phyloP scores from a whole-genome alignment of 2,113 vertebrate genomes.

The Hirundichthys speculiger region DNA sequence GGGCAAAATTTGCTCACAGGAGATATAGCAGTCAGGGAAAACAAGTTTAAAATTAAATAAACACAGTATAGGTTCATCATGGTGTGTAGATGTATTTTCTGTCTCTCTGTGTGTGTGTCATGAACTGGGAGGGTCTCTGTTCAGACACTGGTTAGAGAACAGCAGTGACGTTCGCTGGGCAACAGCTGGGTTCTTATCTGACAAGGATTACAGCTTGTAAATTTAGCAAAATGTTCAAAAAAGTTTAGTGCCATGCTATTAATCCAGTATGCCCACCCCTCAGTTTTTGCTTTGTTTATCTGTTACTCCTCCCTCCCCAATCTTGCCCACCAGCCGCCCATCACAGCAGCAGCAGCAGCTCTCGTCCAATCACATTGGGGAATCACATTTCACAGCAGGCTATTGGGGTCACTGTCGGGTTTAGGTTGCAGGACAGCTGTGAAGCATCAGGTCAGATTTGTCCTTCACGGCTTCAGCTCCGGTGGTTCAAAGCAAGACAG shows the following conservation, averaged over 20 bases:
- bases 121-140: background rate
- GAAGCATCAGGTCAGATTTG: constrained; percentile 21
- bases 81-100: no score
- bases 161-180: constrained; percentile 11
- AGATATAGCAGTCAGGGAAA: constrained; percentile 4
- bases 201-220: constrained; percentile 51
- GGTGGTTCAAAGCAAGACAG: background rate
- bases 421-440: constrained; percentile 62
- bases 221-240: constrained; percentile 57
- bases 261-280: constrained; percentile 40
- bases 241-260: constrained; percentile 41
- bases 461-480: background rate
- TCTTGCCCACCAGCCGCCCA: background rate
- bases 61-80: no score
- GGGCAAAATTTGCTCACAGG: constrained; percentile 15
- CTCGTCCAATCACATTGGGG: constrained; percentile 35
- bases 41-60: no score
- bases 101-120: background rate
- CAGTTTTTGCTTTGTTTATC: constrained; percentile 15
- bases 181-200: constrained; percentile 53
- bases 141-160: constrained; percentile 4
- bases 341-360: background rate
- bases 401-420: constrained; percentile 16
- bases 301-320: background rate
- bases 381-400: constrained; percentile 50